Evolutionary conservation across 1,140 invertebrate species (phyloP).

Genomic region (Hylyphantes graminicola): DNA sequence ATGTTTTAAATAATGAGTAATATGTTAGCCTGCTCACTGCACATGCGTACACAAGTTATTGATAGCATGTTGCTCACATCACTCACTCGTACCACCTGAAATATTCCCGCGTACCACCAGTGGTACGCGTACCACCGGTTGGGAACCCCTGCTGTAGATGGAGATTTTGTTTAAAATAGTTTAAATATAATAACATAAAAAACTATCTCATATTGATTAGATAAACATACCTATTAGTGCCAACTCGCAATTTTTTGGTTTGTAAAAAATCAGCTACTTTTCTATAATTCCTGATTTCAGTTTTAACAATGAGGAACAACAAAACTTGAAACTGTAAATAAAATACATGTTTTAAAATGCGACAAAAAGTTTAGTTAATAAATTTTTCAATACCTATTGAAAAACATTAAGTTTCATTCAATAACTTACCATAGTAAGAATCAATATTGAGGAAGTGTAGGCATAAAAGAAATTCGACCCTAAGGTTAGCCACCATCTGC

Average conservation of each 20-base stretch:
- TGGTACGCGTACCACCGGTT: too few species aligned
- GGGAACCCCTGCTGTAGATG: too few species aligned
- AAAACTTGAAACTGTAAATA: conserved; percentile 46
- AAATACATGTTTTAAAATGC: background rate
- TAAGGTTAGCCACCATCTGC: conserved; percentile 57
- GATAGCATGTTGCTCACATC: too few species aligned
- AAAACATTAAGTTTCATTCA: background rate
- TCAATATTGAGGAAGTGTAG: conserved; percentile 55
- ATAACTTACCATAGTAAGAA: conserved; percentile 49
- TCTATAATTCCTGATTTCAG: conserved; percentile 44
- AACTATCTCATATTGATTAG: background rate
- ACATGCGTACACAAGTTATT: too few species aligned
- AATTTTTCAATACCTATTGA: too few species aligned
- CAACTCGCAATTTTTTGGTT: conserved; percentile 46
- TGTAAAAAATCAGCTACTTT: conserved; percentile 58
- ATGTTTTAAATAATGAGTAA: too few species aligned
- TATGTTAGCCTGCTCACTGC: too few species aligned
- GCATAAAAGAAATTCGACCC: conserved; percentile 59
- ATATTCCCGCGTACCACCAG: too few species aligned
- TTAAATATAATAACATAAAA: background rate
- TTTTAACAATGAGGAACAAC: conserved; percentile 56
- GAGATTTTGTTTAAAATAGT: background rate
- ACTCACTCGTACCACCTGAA: background rate
- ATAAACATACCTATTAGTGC: conserved; percentile 38
- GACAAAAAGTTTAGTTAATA: background rate